Conservation (phyloP, 2,797 vertebrate genomes). For the Acanthurus lineatus region DNA sequence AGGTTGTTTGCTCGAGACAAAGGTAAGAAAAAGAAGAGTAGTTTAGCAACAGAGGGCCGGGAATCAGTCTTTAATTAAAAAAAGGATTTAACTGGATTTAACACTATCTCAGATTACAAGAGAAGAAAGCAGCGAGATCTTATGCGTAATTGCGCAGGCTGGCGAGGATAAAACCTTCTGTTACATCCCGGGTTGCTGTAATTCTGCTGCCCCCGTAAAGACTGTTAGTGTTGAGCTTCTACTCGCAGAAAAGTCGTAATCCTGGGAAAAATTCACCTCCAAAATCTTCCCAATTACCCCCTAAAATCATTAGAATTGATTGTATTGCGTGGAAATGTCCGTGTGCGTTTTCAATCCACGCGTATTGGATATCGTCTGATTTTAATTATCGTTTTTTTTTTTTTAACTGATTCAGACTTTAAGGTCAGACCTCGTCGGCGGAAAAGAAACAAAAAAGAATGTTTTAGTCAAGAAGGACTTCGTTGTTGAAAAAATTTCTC, state of each 20-base stretch:
- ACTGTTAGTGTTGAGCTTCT: background rate
- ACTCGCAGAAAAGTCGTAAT: background rate
- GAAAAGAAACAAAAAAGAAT: background rate
- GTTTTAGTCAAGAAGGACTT: too few relatives aligned
- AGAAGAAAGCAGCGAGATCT: background rate
- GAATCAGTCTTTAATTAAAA: background rate
- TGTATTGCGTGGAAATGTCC: background rate
- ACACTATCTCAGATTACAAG: background rate
- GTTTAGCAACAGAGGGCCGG: too few relatives aligned
- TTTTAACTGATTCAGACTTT: background rate
- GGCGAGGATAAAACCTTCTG: background rate
- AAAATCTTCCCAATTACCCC: background rate
- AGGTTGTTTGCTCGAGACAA: background rate
- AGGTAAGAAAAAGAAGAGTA: background rate
- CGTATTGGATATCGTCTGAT: background rate
- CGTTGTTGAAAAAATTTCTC: background rate
- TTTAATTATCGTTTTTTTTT: background rate
- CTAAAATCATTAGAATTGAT: accelerated
- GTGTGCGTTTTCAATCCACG: background rate
- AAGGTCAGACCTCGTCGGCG: too few relatives aligned
- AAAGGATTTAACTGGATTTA: background rate
- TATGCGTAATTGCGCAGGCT: constrained; percentile 51
- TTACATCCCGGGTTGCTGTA: background rate
- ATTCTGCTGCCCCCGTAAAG: background rate
- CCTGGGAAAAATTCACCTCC: background rate